A percentile compares a stretch with the other conserved stretches of the same genome.
Conservation (phyloP, 2,113 vertebrate species). For the Megaleporinus macrocephalus region DNA sequence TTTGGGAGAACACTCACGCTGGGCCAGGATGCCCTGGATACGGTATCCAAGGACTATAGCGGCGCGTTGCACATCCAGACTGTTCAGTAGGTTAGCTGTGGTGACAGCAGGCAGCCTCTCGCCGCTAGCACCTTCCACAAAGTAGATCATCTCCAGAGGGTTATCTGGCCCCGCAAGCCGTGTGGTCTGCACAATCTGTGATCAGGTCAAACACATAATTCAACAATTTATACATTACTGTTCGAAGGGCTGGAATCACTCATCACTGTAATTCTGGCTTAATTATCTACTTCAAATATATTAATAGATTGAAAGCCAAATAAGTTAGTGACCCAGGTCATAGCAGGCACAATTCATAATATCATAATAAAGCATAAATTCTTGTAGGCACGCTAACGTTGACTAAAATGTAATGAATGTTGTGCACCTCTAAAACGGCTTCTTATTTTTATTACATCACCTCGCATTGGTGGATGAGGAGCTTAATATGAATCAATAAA, state of each 20-base stretch:
- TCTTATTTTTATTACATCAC: no score
- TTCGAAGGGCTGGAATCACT: background rate
- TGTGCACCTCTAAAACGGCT: no score
- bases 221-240: background rate
- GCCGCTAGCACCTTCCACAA: constrained; percentile 88
- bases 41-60: constrained; percentile 96
- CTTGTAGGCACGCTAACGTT: no score
- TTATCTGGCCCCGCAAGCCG: constrained; percentile 82
- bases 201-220: background rate
- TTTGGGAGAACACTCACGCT: constrained; percentile 82
- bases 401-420: no score
- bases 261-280: no score
- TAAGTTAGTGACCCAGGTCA: no score
- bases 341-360: no score
- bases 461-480: no score
- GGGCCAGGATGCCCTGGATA: constrained; percentile 88
- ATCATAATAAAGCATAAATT: no score
- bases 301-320: no score
- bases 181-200: constrained; percentile 88
- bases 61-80: constrained; percentile 90
- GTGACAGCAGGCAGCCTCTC: constrained; percentile 83
- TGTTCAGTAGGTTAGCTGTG: constrained; percentile 87
- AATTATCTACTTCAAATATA: no score
- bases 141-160: constrained; percentile 92
- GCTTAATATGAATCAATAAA: no score